These are phyloP conservation scores for Eumaeus atala DNA, from an alignment of 1,140 invertebrate species.

Conservation along the genomic window DNA sequence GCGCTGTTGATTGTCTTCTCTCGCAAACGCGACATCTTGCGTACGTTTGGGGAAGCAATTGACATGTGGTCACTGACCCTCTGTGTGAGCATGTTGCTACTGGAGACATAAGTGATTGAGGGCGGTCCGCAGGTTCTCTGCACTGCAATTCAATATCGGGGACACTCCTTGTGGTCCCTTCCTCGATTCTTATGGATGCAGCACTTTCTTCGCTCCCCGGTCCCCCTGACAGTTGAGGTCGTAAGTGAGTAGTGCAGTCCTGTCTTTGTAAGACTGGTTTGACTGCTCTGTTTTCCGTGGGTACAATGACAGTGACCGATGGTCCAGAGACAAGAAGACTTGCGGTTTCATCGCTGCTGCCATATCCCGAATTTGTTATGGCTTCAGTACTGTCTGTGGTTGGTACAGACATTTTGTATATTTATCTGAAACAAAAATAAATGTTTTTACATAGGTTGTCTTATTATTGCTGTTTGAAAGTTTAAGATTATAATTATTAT, in stretches of 20 bases:
- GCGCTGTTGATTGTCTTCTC: slow-evolving; percentile 83
- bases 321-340: slow-evolving; percentile 79
- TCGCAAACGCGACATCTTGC: slow-evolving; percentile 80
- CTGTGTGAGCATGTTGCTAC: slow-evolving; percentile 73
- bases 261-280: slow-evolving; percentile 89
- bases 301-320: slow-evolving; percentile 67
- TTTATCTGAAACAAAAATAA: slow-evolving; percentile 53
- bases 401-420: slow-evolving; percentile 56
- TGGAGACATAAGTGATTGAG: slow-evolving; percentile 73
- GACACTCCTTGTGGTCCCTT: slow-evolving; percentile 86
- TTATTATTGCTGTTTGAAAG: too few relatives aligned
- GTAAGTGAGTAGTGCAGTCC: slow-evolving; percentile 84
- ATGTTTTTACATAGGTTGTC: not conserved
- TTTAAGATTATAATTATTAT: too few relatives aligned
- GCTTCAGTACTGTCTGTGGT: slow-evolving; percentile 71
- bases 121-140: slow-evolving; percentile 69
- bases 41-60: slow-evolving; percentile 75
- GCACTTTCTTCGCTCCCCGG: slow-evolving; percentile 87
- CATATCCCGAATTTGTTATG: slow-evolving; percentile 78
- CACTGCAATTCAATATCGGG: slow-evolving; percentile 92
- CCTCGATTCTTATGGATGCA: slow-evolving; percentile 75
- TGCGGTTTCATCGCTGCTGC: slow-evolving; percentile 86
- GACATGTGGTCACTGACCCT: slow-evolving; percentile 75
- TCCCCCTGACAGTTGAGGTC: slow-evolving; percentile 83
- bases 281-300: slow-evolving; percentile 58